A percentile compares a stretch with the other conserved stretches of the same genome.
These are phyloP conservation scores for Drosophila sproati DNA, from an alignment of 1,140 invertebrate species.

Conservation along the genomic window DNA sequence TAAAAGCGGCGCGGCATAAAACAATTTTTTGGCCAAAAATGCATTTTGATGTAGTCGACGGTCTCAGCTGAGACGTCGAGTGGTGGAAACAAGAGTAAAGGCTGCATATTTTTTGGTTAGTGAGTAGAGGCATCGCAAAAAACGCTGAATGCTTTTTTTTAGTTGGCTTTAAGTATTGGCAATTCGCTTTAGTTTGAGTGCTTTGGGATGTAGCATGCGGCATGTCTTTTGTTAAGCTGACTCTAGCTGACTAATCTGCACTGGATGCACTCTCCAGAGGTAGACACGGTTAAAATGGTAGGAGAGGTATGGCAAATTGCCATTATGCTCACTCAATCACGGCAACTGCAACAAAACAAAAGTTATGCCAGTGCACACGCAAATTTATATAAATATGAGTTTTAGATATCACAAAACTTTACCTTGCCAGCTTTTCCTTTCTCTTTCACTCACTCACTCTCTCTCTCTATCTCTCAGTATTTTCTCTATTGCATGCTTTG, in stretches of 20 bases:
- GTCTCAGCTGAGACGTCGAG: constrained; percentile 25
- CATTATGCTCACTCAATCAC: constrained; percentile 56
- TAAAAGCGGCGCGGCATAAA: constrained; percentile 35
- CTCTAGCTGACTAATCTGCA: constrained; percentile 56
- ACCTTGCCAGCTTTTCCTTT: background rate
- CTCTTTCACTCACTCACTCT: background rate
- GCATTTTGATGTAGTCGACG: constrained; percentile 76
- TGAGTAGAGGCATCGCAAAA: background rate
- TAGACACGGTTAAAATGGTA: background rate
- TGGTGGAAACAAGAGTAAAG: constrained; percentile 2
- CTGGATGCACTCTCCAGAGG: constrained; percentile 57
- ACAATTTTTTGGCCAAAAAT: constrained; percentile 66
- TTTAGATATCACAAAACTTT: constrained; percentile 60
- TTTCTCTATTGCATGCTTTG: constrained; percentile 2
- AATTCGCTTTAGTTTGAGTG: constrained; percentile 35
- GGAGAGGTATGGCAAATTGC: constrained; percentile 50
- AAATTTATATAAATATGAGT: constrained; percentile 65
- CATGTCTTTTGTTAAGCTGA: constrained; percentile 32
- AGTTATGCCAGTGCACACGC: constrained; percentile 45
- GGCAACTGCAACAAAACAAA: constrained; percentile 69
- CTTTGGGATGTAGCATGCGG: constrained; percentile 1
- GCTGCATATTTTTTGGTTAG: constrained; percentile 4
- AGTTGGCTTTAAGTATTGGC: constrained; percentile 37
- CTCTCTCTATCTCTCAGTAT: background rate
- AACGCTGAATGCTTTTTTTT: constrained; percentile 19